A percentile compares a stretch with the other conserved stretches of the same genome.
Evolutionary conservation across 2,888 invertebrate genomes (phyloP).

Genomic region (Matsumyia berberina): DNA sequence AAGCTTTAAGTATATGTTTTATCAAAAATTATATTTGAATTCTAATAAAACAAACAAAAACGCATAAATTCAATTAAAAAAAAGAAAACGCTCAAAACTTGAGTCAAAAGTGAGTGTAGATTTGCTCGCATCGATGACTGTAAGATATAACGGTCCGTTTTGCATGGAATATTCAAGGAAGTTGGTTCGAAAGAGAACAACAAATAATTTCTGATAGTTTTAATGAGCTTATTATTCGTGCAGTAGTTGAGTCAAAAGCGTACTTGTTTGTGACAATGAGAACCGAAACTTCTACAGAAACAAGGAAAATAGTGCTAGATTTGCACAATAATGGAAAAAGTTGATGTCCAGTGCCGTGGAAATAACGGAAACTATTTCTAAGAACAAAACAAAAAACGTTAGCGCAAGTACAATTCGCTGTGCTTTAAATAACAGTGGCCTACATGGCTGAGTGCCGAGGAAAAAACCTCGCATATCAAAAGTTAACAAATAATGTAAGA

Average conservation of each 20-base stretch:
- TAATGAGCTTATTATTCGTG: too few relatives aligned
- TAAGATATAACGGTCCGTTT: neutral
- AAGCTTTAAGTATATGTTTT: too few relatives aligned
- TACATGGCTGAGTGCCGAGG: neutral
- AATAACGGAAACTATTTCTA: neutral
- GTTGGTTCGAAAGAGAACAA: neutral
- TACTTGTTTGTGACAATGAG: neutral
- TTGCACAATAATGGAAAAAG: too few relatives aligned
- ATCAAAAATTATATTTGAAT: too few relatives aligned
- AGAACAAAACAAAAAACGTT: neutral
- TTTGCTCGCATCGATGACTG: neutral
- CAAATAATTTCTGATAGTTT: too few relatives aligned
- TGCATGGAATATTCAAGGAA: neutral
- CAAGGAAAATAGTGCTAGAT: neutral
- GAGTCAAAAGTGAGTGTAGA: constrained; percentile 1
- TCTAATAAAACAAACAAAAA: neutral
- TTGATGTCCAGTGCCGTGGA: too few relatives aligned
- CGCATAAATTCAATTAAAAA: neutral
- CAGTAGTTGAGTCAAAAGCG: neutral
- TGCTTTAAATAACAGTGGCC: neutral
- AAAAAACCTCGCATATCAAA: neutral
- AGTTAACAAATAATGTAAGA: neutral
- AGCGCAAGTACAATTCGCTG: neutral
- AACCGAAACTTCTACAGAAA: neutral
- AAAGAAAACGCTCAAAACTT: neutral